Percentiles rank a stretch among this genome's conserved stretches.
Evolutionary conservation across 2,888 invertebrate genomes (phyloP).

Genomic region (Perithous albicinctus): DNA sequence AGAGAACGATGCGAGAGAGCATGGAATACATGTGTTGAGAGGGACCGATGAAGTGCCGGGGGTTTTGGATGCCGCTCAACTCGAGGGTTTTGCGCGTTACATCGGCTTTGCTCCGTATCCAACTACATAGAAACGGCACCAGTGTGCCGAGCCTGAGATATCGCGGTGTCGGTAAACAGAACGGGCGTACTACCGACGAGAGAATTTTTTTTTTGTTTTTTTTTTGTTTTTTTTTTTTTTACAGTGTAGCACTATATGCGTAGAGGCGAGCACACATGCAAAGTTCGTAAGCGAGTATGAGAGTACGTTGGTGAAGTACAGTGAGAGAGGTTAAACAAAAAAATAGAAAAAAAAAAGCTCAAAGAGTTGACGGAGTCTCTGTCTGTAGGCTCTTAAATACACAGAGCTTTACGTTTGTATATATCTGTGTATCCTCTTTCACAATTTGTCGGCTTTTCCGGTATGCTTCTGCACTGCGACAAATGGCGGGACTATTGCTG

Average conservation of each 20-base stretch:
- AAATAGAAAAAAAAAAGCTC: constrained; percentile 1
- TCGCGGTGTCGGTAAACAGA: constrained; percentile 47
- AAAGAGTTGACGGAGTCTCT: neutral
- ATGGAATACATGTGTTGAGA: constrained; percentile 12
- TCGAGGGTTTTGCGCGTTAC: constrained; percentile 10
- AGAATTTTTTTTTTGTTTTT: constrained; percentile 15
- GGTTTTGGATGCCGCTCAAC: constrained; percentile 23
- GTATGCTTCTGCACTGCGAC: neutral
- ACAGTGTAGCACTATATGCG: neutral
- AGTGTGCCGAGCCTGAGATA: constrained; percentile 55
- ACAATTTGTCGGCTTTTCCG: neutral
- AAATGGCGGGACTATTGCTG: neutral
- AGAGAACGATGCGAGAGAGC: neutral
- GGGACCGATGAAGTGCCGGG: constrained; percentile 38
- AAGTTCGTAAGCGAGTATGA: neutral
- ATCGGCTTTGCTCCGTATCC: neutral
- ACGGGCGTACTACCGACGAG: constrained; percentile 3
- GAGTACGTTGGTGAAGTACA: neutral
- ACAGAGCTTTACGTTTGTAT: neutral
- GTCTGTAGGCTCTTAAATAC: neutral
- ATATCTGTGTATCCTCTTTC: neutral
- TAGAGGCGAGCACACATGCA: neutral
- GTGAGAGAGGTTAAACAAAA: neutral
- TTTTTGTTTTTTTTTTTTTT: constrained; percentile 26
- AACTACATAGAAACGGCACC: constrained; percentile 40